These are phyloP conservation scores for Hemichromis elongatus DNA, from an alignment of 2,113 vertebrate species.

Conservation along the genomic window DNA sequence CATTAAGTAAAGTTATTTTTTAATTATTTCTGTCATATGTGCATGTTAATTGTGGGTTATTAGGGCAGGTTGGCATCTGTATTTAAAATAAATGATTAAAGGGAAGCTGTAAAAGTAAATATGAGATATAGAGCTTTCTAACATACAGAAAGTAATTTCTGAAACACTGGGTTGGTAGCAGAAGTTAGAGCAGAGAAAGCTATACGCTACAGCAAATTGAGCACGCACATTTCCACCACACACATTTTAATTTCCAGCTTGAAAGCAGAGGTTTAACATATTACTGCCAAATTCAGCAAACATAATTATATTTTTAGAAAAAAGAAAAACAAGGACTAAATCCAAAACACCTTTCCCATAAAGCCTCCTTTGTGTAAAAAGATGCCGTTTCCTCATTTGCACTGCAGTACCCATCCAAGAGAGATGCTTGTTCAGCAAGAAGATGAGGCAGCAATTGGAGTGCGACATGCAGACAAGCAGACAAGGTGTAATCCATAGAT, in stretches of 20 bases:
- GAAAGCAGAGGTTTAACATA: slow-evolving; percentile 16
- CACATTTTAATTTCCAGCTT: slow-evolving; percentile 14
- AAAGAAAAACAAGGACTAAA: background rate
- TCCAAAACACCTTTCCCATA: slow-evolving; percentile 16
- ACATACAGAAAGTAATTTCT: background rate
- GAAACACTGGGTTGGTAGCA: background rate
- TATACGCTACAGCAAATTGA: background rate
- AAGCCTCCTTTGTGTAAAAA: slow-evolving; percentile 40
- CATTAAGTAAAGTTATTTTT: accelerated
- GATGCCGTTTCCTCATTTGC: slow-evolving; percentile 45
- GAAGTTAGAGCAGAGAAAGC: background rate
- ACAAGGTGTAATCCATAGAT: slow-evolving; percentile 69
- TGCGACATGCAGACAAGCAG: slow-evolving; percentile 58
- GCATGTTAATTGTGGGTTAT: background rate
- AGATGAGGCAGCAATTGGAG: slow-evolving; percentile 45
- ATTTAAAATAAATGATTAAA: background rate
- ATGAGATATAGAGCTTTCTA: background rate
- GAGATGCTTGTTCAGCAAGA: slow-evolving; percentile 66
- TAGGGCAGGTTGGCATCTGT: background rate
- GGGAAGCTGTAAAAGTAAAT: background rate
- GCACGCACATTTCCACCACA: background rate
- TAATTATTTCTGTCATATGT: background rate
- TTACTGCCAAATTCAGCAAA: slow-evolving; percentile 7
- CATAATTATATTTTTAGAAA: slow-evolving; percentile 17
- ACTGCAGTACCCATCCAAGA: slow-evolving; percentile 29